These are phyloP conservation scores for Amorpha juglandis DNA, from an alignment of 2,888 invertebrate genomes.

Conservation along the genomic window DNA sequence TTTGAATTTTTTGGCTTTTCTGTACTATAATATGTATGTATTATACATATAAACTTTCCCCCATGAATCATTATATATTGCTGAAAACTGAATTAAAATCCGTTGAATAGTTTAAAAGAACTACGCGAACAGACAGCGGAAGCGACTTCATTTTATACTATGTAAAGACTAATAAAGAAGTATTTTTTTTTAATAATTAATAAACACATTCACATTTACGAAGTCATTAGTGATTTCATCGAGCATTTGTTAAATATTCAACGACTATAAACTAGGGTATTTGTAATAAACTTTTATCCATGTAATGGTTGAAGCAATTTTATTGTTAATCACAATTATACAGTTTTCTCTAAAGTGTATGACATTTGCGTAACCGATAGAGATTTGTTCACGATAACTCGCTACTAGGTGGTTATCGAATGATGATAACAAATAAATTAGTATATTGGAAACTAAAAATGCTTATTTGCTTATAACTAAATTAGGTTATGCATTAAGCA, in stretches of 20 bases:
- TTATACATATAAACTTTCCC: too few species aligned
- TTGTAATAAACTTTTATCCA: conserved; percentile 21
- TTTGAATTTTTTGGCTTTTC: too few species aligned
- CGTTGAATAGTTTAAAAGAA: too few species aligned
- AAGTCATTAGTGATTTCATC: not conserved
- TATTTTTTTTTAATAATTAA: not conserved
- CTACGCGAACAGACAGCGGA: too few species aligned
- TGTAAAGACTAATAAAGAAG: too few species aligned
- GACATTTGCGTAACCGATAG: conserved; percentile 18
- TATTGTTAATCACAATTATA: conserved; percentile 24
- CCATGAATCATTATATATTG: too few species aligned
- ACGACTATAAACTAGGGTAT: conserved; percentile 13
- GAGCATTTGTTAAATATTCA: not conserved
- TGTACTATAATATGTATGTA: too few species aligned
- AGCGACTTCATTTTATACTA: too few species aligned
- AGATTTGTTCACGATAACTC: not conserved
- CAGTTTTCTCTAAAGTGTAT: conserved; percentile 21
- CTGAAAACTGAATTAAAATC: too few species aligned
- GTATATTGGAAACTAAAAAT: not conserved
- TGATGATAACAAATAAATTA: conserved; percentile 17
- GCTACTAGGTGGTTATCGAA: conserved; percentile 20
- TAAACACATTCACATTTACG: not conserved
- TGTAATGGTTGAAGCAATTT: conserved; percentile 20
- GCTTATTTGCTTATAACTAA: not conserved
- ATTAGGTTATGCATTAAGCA: too few species aligned